These are phyloP conservation scores for Struthidea cinerea DNA, from an alignment of 2,113 vertebrate genomes.

Conservation along the genomic window DNA sequence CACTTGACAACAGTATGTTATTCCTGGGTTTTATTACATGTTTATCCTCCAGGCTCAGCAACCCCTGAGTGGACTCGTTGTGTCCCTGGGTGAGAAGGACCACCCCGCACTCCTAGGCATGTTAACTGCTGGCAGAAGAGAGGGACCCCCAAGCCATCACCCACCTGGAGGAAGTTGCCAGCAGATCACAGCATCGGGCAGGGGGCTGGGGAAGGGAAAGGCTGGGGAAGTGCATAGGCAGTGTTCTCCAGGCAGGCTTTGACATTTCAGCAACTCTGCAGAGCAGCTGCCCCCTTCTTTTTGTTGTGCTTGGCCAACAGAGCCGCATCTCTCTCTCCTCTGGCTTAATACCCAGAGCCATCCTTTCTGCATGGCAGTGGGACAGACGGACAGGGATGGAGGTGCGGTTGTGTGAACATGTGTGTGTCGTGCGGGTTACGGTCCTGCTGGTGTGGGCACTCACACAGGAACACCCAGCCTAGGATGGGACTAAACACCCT, in stretches of 20 bases:
- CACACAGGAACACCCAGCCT: neutral
- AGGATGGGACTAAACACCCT: neutral
- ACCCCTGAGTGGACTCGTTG: rapidly evolving
- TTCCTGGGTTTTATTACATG: neutral
- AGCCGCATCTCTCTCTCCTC: neutral
- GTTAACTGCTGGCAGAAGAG: neutral
- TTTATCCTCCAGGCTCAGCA: neutral
- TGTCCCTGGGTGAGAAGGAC: neutral
- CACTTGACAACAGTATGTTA: neutral
- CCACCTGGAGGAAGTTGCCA: neutral
- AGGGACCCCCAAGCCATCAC: neutral
- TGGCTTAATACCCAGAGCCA: neutral
- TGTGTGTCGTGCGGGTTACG: neutral
- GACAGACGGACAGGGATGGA: neutral
- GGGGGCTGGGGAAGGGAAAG: neutral
- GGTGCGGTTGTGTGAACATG: neutral
- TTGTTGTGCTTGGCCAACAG: neutral
- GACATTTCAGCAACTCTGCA: neutral
- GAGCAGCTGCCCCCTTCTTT: neutral
- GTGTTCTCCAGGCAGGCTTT: neutral
- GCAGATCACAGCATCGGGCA: neutral
- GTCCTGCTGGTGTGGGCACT: neutral
- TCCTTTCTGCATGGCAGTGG: neutral
- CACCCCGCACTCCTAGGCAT: neutral
- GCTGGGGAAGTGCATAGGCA: neutral